These are phyloP conservation scores for Halocynthia aurantium DNA, from an alignment of 23 tunicate species.

Conservation along the genomic window DNA sequence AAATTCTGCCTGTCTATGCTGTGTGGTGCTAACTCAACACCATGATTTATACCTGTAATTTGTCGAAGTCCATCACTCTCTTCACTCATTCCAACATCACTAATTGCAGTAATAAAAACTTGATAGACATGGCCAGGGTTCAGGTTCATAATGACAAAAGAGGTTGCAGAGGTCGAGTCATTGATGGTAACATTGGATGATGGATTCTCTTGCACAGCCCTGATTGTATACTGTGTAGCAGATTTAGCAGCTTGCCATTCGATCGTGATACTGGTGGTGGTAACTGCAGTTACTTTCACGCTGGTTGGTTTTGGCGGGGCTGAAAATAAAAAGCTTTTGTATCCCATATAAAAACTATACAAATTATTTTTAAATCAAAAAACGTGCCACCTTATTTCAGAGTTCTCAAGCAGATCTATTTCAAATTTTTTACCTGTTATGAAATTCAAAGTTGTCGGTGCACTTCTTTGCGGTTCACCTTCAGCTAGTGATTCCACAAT, in stretches of 20 bases:
- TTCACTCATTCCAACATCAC: conserved; percentile 11
- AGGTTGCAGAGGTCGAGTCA: not conserved
- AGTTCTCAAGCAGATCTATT: not conserved
- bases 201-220: no score
- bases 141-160: not conserved
- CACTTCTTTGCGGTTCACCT: not conserved
- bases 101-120: not conserved
- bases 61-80: no score
- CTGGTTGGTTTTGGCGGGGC: conserved; percentile 17
- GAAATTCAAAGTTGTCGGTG: not conserved
- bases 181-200: no score
- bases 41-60: no score
- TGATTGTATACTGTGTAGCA: not conserved
- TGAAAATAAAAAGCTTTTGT: not conserved
- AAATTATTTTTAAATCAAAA: not conserved
- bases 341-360: not conserved
- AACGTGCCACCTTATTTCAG: not conserved
- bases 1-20: no score
- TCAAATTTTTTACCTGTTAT: not conserved
- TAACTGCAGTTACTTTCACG: not conserved
- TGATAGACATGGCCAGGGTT: conserved; percentile 8
- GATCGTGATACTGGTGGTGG: not conserved
- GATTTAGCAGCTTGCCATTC: not conserved
- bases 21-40: no score
- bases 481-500: not conserved